Evolutionary conservation across 2,797 vertebrate genomes (phyloP).

Genomic region (Acridotheres tristis): DNA sequence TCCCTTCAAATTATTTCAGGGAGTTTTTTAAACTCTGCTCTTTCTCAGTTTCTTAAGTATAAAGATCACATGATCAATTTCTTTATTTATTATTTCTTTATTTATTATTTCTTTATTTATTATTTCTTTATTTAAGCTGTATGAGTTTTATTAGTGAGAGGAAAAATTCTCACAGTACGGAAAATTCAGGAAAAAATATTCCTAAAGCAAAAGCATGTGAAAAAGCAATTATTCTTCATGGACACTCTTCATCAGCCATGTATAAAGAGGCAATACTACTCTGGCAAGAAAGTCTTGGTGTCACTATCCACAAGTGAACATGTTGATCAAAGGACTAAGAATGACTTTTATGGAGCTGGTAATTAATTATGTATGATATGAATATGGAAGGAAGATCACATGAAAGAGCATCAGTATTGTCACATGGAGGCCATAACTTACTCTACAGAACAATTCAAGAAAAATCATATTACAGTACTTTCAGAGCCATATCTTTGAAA

Average conservation of each 20-base stretch:
- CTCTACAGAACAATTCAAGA: neutral
- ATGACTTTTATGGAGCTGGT: neutral
- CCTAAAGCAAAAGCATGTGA: neutral
- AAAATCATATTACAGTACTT: neutral
- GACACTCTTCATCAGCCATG: neutral
- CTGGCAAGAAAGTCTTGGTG: neutral
- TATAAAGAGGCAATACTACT: neutral
- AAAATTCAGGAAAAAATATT: neutral
- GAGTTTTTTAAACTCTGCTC: neutral
- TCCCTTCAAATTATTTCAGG: neutral
- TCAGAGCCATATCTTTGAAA: neutral
- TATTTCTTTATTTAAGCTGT: neutral
- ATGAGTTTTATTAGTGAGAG: neutral
- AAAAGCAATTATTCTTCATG: neutral
- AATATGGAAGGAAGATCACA: neutral
- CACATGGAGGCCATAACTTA: neutral
- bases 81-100: neutral
- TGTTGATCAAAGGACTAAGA: neutral
- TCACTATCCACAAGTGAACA: neutral
- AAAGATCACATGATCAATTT: neutral
- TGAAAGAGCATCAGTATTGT: neutral
- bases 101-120: too few relatives aligned
- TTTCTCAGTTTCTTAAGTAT: neutral
- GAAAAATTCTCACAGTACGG: neutral
- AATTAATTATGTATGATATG: slow-evolving; percentile 16